Percentiles rank a stretch among this genome's conserved stretches.
Evolutionary conservation across 2,797 vertebrate species (phyloP).

Genomic region (Sciurus carolinensis): DNA sequence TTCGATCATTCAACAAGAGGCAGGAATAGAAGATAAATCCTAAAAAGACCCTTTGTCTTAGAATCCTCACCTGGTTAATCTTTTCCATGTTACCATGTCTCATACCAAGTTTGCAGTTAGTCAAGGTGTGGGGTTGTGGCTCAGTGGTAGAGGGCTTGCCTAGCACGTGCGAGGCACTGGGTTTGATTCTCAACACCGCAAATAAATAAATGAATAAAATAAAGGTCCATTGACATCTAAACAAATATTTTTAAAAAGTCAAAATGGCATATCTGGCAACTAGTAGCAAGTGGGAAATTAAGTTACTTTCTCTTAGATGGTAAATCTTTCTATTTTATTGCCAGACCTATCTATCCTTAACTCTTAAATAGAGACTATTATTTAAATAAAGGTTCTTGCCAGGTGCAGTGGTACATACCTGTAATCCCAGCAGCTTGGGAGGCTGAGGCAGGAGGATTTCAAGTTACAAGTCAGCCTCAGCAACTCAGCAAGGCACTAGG

Average conservation of each 20-base stretch:
- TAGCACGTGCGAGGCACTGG: no score
- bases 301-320: constrained; percentile 28
- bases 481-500: no score
- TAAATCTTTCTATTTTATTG: constrained; percentile 51
- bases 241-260: background rate
- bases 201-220: no score
- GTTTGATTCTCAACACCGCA: no score
- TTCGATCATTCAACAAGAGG: background rate
- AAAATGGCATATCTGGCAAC: constrained; percentile 55
- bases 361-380: background rate
- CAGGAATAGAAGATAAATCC: constrained; percentile 43
- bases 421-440: no score
- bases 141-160: no score
- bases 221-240: no score
- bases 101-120: constrained; percentile 41
- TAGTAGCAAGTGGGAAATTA: constrained; percentile 57
- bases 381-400: background rate
- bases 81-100: background rate
- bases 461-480: no score
- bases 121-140: constrained; percentile 30
- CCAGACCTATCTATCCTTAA: background rate
- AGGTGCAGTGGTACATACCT: no score
- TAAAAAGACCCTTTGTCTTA: constrained; percentile 60
- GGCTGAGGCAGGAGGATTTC: no score
- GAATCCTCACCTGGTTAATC: constrained; percentile 30